Evolutionary conservation across 2,888 invertebrate species (phyloP), one percentile per base, ranked within the genome.

Genomic region (Tinea semifulvella): DNA sequence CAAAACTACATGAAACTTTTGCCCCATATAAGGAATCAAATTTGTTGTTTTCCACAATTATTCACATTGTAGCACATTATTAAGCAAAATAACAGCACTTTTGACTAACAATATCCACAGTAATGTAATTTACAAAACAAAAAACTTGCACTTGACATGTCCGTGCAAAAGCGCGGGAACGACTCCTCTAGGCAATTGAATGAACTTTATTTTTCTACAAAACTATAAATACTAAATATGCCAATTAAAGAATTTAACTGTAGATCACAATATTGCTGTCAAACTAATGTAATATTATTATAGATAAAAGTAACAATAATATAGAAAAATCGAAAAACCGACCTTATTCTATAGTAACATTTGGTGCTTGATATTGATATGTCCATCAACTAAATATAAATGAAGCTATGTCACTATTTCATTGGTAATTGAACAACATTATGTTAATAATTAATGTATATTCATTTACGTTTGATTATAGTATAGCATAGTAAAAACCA

Each of bases 301-400:
- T 31, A 31, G 13, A 8, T 26, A 63, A 68, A 68, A 59, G 61
- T 64, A 65, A 68, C 66, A 65, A 64, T 68, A 28, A 14, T 26
- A 25, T 27, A 26, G 59, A 66, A 58, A 65, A 60, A 58, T 65
- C 64, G 66, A 65, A 67, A n/a, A n/a, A n/a, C n/a, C n/a, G n/a
- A n/a, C n/a, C 77, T 80, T 79, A 79, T 58, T 52, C 74, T 79
- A 72, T 65, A 74, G 69, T 75, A 64, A 75, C 64, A n/a, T 71
- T 79, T 79, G 79, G 79, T 79, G 77, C 74, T 64, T 75, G 76
- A 74, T 20, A 67, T 76, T 80, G 79, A 80, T 79, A 79, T 80
- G 79, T 80, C 14, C 7, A 38, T 17, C 11, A 44, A 26, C 36
- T 44, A 38, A 36, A 36, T 14, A 20, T 31, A 28, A 44, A 17